Base-by-base conservation (phyloP, 2,797 vertebrate genomes). In the Labroides dimidiatus region DNA sequence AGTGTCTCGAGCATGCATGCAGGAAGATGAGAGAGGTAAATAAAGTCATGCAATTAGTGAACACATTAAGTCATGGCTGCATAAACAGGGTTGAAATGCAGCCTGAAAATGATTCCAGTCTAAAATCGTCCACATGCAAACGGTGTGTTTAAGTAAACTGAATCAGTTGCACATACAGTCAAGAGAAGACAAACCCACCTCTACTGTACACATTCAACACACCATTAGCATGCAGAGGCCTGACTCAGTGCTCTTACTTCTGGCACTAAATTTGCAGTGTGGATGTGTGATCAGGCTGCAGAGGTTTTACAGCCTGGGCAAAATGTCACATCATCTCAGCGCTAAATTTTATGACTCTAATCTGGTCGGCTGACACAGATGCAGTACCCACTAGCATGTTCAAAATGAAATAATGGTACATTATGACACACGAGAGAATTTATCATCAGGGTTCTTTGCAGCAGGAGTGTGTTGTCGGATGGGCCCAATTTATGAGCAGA, bases 261-360 rank as follows among this genome's bases (percentile, higher is more conserved):
- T 52, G 66, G 39, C 59, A 62, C 52, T 72, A 62, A 60, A 87
- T 87, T 87, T 84, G 80, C 82, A 78, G 73, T 77, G 66, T 48
- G 53, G 78, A 73, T 76, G 64, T 70, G 63, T 20, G 63, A 82
- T 80, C 80, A 72, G 81, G 69, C 75, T 64, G 78, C 64, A 43
- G 81, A 80, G 76, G 68, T 89, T 90, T 87, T 83, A 90, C 86
- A 78, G 86, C 72, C 64, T 17, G 19, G 59, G 75, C 75, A 41
- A 91, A 91, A 91, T 89, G 90, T 92, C 91, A 89, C 80, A 71
- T 87, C 81, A 84, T 86, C 81, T 84, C 81, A 68, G 72, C 36
- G 21, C 24, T 43, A 59, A 64, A 76, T 90, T 93, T 92, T 91
- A 92, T 72, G 83, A 81, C 77, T 87, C 82, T 88, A 87, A 92